Conservation (phyloP, 2,888 invertebrate species). For the Thyatira batis region DNA sequence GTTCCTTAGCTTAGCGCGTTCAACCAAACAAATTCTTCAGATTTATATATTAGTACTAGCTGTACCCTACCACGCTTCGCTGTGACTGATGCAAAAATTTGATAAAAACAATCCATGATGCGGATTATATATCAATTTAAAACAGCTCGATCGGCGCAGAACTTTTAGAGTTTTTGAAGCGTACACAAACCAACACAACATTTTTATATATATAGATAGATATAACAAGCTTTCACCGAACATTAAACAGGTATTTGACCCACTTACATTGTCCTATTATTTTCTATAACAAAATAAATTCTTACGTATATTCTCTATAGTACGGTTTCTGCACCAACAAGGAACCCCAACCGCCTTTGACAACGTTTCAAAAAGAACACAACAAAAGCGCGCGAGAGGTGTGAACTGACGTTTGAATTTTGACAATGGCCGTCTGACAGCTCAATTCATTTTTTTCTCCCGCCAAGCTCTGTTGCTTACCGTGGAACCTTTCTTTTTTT, state of each 20-base stretch:
- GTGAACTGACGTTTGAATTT: conserved; percentile 49
- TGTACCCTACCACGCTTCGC: too few relatives aligned
- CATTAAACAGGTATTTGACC: not conserved
- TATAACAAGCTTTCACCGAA: not conserved
- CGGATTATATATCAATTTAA: too few relatives aligned
- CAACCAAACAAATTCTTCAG: too few relatives aligned
- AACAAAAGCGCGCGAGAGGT: conserved; percentile 35
- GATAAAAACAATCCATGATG: too few relatives aligned
- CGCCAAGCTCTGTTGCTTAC: not conserved
- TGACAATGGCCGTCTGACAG: conserved; percentile 60
- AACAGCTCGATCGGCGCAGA: too few relatives aligned
- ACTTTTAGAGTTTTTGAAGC: too few relatives aligned
- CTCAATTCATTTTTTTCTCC: conserved; percentile 45
- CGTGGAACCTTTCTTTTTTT: not conserved
- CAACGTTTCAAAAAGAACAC: conserved; percentile 15
- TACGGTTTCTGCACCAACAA: conserved; percentile 3
- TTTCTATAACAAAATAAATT: not conserved
- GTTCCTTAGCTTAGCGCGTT: too few relatives aligned
- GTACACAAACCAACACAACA: too few relatives aligned
- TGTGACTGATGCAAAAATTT: too few relatives aligned
- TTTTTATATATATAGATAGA: too few relatives aligned
- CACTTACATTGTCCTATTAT: not conserved
- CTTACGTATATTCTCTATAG: not conserved
- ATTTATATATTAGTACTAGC: too few relatives aligned
- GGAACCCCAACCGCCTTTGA: conserved; percentile 17